Percentiles rank a stretch among this genome's conserved stretches.
phyloP scores from a whole-genome alignment of 2,888 invertebrate genomes.

The Clusia tigrina region DNA sequence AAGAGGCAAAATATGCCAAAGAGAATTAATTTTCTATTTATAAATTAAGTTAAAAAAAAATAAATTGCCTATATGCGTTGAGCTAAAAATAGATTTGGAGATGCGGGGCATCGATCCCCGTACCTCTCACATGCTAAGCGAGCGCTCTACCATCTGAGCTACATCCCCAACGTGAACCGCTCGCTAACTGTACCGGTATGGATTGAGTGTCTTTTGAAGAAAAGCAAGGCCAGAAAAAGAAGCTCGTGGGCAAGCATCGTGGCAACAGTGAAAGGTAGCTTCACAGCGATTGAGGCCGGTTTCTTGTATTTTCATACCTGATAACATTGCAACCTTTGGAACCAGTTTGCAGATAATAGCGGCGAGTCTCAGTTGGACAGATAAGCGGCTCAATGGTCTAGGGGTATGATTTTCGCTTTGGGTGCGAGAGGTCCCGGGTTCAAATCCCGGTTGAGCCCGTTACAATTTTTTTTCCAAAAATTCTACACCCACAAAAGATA shows the following conservation, averaged over 20 bases:
- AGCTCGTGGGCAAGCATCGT: slow-evolving; percentile 35
- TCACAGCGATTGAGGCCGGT: not conserved
- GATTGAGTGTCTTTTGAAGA: slow-evolving; percentile 26
- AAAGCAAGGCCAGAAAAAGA: slow-evolving; percentile 29
- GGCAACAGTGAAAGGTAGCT: slow-evolving; percentile 30
- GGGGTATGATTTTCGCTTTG: slow-evolving; percentile 72
- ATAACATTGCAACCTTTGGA: too few relatives aligned
- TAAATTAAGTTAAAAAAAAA: too few relatives aligned
- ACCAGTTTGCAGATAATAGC: too few relatives aligned
- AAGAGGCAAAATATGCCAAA: too few relatives aligned
- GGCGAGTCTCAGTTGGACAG: too few relatives aligned
- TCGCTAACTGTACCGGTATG: too few relatives aligned
- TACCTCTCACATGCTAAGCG: slow-evolving; percentile 66
- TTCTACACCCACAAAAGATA: too few relatives aligned
- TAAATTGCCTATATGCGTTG: too few relatives aligned
- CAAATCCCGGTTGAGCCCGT: slow-evolving; percentile 71
- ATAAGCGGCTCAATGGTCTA: slow-evolving; percentile 67
- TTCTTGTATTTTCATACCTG: too few relatives aligned
- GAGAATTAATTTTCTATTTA: not conserved
- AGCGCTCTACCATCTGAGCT: slow-evolving; percentile 66
- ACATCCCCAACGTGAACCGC: slow-evolving; percentile 56
- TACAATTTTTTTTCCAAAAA: not conserved
- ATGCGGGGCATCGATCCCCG: slow-evolving; percentile 66
- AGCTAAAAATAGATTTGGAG: slow-evolving; percentile 48
- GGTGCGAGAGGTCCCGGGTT: slow-evolving; percentile 72